Conservation (phyloP, 37 sponge, comb jelly and placozoan genomes). For the Hormiphora californensis region DNA sequence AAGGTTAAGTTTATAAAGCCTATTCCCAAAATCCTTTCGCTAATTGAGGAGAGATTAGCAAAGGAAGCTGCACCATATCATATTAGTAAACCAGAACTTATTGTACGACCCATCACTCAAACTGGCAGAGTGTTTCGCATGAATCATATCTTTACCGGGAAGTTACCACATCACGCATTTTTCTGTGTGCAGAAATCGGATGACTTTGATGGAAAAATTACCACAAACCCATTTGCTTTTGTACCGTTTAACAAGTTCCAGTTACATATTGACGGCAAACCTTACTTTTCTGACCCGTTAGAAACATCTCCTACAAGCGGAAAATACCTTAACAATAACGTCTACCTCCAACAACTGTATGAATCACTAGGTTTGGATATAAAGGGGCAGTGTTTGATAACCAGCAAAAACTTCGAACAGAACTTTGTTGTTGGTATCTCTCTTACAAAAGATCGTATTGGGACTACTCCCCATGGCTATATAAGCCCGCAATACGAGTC, state of each 20-base stretch:
- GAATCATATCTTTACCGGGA: background rate
- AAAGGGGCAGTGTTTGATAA: background rate
- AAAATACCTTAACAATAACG: no score
- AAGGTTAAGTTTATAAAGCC: background rate
- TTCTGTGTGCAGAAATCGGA: background rate
- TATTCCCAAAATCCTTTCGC: background rate
- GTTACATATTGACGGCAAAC: background rate
- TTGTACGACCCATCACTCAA: conserved; percentile 5
- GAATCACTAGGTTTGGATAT: background rate
- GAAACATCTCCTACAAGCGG: no score
- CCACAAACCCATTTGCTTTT: background rate
- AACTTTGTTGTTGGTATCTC: background rate
- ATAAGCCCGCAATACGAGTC: background rate
- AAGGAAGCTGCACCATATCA: background rate
- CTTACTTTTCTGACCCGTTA: background rate
- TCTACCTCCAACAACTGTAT: background rate
- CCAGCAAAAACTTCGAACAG: background rate
- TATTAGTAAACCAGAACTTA: background rate
- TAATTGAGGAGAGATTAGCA: background rate
- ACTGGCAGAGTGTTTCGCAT: background rate
- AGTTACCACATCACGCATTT: background rate
- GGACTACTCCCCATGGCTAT: background rate
- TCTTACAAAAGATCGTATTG: background rate
- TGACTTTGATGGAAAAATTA: background rate
- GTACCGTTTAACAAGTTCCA: background rate